A percentile compares a stretch with the other conserved stretches of the same genome.
phyloP scores from a whole-genome alignment of 2,797 vertebrate species.

The Hephaestus fuliginosus region DNA sequence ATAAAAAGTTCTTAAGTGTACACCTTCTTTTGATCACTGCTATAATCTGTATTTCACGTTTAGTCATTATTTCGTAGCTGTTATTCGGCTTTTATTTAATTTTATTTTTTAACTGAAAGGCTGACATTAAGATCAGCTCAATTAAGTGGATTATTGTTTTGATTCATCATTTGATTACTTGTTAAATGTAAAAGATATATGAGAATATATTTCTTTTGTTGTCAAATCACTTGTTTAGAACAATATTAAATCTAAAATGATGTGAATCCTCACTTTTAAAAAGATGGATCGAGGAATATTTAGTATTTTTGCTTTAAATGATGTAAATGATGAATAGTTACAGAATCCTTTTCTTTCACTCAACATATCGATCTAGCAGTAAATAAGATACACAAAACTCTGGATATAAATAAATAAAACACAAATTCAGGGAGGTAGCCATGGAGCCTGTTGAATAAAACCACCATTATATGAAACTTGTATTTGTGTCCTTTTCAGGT shows the following conservation, averaged over 20 bases:
- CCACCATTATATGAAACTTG: background rate
- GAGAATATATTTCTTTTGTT: too few relatives aligned
- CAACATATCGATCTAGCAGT: background rate
- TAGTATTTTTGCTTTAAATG: background rate
- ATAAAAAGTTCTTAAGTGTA: too few relatives aligned
- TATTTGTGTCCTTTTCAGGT: slow-evolving; percentile 82
- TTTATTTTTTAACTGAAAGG: too few relatives aligned
- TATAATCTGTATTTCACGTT: too few relatives aligned
- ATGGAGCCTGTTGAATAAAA: slow-evolving; percentile 5
- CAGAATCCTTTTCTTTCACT: background rate
- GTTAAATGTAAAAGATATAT: too few relatives aligned
- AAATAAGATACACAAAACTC: background rate
- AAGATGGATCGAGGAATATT: background rate
- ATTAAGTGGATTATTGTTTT: too few relatives aligned
- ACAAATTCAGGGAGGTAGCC: background rate
- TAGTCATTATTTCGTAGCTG: too few relatives aligned
- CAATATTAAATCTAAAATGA: background rate
- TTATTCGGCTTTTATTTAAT: too few relatives aligned
- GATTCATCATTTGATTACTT: too few relatives aligned
- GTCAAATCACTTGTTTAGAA: background rate
- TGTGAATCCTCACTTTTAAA: background rate
- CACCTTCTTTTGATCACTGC: too few relatives aligned
- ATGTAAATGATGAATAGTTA: too few relatives aligned
- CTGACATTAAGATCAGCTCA: too few relatives aligned
- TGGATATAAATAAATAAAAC: background rate